Evolutionary conservation across 2,113 vertebrate species (phyloP).

Genomic region (Cavia aperea): DNA sequence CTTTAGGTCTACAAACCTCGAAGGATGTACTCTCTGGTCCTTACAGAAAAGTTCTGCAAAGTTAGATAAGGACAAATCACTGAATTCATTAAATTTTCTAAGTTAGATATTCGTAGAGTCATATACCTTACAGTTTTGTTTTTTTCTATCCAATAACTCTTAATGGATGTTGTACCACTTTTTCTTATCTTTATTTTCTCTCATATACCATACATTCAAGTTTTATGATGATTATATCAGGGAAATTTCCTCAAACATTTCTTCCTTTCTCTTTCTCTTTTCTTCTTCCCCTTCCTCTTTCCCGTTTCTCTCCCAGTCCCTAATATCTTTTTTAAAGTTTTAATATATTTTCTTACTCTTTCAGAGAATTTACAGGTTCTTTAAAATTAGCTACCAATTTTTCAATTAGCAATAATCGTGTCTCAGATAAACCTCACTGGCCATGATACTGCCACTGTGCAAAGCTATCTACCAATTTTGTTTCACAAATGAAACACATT

Average conservation of each 20-base stretch:
- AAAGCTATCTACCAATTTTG: background rate
- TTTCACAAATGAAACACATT: background rate
- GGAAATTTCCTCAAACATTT: background rate
- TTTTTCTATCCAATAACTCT: background rate
- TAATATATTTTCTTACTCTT: background rate
- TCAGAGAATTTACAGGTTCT: background rate
- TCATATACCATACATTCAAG: background rate
- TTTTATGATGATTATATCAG: constrained; percentile 9
- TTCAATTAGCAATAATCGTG: background rate
- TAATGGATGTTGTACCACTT: background rate
- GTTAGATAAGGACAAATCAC: background rate
- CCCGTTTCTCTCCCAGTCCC: background rate
- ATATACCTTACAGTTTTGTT: background rate
- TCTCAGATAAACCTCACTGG: too few species aligned
- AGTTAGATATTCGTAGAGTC: background rate
- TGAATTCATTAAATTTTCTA: background rate
- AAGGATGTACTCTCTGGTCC: background rate
- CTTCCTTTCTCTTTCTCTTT: background rate
- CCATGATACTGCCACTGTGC: too few species aligned
- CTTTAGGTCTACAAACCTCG: background rate
- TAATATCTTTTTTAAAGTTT: background rate
- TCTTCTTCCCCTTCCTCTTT: background rate
- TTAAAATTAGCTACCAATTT: background rate
- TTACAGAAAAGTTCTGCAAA: background rate
- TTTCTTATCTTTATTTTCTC: background rate